Evolutionary conservation across 2,113 vertebrate species (phyloP).

Genomic region (Eptesicus fuscus): DNA sequence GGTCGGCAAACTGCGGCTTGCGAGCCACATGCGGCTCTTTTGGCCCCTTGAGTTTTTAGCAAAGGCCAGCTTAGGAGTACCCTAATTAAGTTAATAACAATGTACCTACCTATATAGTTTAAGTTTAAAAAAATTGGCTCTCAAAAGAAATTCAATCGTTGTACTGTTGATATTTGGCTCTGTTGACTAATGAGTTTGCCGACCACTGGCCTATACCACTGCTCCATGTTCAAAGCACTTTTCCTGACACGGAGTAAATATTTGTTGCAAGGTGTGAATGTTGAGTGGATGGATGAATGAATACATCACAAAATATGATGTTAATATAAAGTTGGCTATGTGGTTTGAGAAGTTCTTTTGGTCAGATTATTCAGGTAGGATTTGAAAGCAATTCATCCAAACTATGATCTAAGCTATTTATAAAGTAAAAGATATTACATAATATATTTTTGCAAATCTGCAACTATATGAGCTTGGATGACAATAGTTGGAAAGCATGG

Average conservation of each 20-base stretch:
- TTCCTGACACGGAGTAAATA: background rate
- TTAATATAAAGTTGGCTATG: background rate
- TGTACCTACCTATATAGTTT: too few relatives aligned
- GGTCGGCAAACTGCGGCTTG: too few relatives aligned
- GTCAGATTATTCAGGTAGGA: conserved; percentile 3
- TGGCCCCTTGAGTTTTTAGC: too few relatives aligned
- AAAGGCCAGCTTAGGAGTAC: too few relatives aligned
- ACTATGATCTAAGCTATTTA: background rate
- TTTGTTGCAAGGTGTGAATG: background rate
- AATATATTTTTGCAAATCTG: conserved; percentile 32
- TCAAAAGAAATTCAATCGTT: too few relatives aligned
- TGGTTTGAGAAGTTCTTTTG: background rate
- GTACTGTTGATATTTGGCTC: too few relatives aligned
- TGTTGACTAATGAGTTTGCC: too few relatives aligned
- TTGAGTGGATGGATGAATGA: background rate
- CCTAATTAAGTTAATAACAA: too few relatives aligned
- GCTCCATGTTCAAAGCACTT: background rate
- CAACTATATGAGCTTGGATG: background rate
- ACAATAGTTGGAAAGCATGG: background rate
- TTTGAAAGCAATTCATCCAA: conserved; percentile 13
- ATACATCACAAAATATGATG: background rate
- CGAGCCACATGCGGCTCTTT: too few relatives aligned
- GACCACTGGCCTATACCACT: too few relatives aligned
- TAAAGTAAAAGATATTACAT: background rate
- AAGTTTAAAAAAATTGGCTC: too few relatives aligned